These are phyloP conservation scores for Rhagoletis pomonella DNA, from an alignment of 1,140 invertebrate genomes.

Conservation along the genomic window DNA sequence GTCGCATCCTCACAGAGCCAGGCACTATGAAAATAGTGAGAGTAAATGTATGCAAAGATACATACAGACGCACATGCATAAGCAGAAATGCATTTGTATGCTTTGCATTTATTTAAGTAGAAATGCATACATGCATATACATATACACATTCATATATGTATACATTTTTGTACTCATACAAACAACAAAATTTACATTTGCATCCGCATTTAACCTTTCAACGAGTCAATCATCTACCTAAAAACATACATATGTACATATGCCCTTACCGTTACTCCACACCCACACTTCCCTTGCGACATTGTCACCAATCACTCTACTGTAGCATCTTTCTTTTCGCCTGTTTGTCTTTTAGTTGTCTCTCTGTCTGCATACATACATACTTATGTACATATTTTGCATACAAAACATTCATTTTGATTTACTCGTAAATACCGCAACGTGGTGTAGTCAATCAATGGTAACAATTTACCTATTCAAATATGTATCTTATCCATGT, in stretches of 20 bases:
- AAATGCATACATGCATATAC: background rate
- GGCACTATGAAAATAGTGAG: no score
- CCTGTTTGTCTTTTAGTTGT: background rate
- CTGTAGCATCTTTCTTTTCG: background rate
- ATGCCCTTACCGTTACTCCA: background rate
- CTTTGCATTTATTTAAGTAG: background rate
- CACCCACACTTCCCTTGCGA: no score
- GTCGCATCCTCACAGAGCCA: no score
- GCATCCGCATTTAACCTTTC: slow-evolving; percentile 12
- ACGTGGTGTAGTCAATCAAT: slow-evolving; percentile 42
- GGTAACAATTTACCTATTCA: slow-evolving; percentile 45
- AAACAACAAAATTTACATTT: slow-evolving; percentile 1
- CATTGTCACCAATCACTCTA: no score
- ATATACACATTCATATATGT: background rate
- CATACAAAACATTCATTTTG: slow-evolving; percentile 41
- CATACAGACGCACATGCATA: background rate
- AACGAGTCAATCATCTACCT: background rate
- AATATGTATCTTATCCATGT: background rate
- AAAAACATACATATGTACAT: no score
- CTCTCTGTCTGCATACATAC: background rate
- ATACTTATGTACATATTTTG: background rate
- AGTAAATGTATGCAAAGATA: no score
- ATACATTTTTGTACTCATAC: background rate
- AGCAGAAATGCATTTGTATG: background rate
- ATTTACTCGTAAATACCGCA: slow-evolving; percentile 37